A percentile compares a stretch with the other conserved stretches of the same genome.
phyloP scores from a whole-genome alignment of 2,113 vertebrate species.

The Platysteira castanea region DNA sequence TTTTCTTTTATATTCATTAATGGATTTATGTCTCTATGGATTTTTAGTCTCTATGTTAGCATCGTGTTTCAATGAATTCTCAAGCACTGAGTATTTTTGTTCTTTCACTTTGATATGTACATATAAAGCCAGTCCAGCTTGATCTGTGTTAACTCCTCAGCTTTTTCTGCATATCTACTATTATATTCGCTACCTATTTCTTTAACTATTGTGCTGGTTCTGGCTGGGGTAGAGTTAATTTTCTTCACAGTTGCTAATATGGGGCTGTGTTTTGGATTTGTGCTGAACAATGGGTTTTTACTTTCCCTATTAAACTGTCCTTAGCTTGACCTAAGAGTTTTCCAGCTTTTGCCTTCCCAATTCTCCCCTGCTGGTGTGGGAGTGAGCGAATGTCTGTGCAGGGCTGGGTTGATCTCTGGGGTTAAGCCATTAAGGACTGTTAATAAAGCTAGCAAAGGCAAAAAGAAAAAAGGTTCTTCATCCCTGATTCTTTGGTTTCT shows the following conservation, averaged over 20 bases:
- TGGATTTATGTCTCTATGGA: too few species aligned
- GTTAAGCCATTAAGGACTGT: not conserved
- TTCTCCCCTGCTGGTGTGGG: not conserved
- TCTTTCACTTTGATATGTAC: not conserved
- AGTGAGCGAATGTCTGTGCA: rapidly evolving
- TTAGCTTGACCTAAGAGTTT: not conserved
- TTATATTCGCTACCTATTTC: not conserved
- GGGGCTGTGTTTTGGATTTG: not conserved
- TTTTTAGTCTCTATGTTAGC: not conserved
- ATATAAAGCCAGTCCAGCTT: not conserved
- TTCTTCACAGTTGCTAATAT: not conserved
- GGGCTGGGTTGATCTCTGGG: not conserved
- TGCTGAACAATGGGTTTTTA: not conserved
- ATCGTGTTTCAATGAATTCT: not conserved
- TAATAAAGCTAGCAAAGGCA: not conserved
- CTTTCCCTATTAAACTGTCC: not conserved
- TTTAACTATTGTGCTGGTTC: not conserved
- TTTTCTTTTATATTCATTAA: not conserved
- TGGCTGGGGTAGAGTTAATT: not conserved
- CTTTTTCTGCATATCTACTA: not conserved
- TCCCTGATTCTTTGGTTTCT: not conserved
- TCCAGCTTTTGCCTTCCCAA: not conserved
- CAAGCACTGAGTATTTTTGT: not conserved
- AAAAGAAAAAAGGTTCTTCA: not conserved
- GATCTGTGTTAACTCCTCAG: not conserved